phyloP scores from a whole-genome alignment of 2,888 invertebrate genomes.

The Cryptocheilus praepositus region DNA sequence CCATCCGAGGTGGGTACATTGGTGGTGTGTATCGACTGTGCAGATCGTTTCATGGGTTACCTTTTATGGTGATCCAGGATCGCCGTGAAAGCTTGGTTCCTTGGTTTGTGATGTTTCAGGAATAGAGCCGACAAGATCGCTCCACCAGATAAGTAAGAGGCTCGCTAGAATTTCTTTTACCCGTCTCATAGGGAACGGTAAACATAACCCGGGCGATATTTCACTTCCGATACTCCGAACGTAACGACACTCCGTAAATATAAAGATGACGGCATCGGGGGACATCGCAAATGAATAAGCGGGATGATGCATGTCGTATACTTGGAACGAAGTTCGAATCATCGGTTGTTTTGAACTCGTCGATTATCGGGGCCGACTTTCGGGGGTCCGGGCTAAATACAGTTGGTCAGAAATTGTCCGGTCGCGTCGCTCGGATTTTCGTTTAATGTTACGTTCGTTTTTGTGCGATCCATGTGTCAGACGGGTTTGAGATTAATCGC shows the following conservation, averaged over 20 bases:
- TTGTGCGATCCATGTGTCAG: not conserved
- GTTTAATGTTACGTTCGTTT: no score
- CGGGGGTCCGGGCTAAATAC: no score
- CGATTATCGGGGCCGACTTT: not conserved
- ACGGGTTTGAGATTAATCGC: not conserved
- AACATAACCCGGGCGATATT: no score
- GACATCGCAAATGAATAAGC: not conserved
- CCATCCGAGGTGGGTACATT: no score
- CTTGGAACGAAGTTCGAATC: not conserved
- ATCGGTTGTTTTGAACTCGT: no score
- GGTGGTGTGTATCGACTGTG: constrained; percentile 3
- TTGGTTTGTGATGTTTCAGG: constrained; percentile 59
- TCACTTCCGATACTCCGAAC: not conserved
- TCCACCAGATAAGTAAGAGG: constrained; percentile 44
- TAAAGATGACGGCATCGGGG: constrained; percentile 67
- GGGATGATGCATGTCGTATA: not conserved
- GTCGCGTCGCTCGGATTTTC: no score
- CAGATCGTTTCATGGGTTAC: constrained; percentile 61
- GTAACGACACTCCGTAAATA: constrained; percentile 57
- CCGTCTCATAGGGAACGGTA: not conserved
- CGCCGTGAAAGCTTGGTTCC: constrained; percentile 8
- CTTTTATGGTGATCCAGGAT: constrained; percentile 72
- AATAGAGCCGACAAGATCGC: constrained; percentile 33
- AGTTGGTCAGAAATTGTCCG: no score
- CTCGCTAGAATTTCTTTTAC: not conserved